Evolutionary conservation across 2,888 invertebrate species (phyloP).

Genomic region (Phorcus lineatus): DNA sequence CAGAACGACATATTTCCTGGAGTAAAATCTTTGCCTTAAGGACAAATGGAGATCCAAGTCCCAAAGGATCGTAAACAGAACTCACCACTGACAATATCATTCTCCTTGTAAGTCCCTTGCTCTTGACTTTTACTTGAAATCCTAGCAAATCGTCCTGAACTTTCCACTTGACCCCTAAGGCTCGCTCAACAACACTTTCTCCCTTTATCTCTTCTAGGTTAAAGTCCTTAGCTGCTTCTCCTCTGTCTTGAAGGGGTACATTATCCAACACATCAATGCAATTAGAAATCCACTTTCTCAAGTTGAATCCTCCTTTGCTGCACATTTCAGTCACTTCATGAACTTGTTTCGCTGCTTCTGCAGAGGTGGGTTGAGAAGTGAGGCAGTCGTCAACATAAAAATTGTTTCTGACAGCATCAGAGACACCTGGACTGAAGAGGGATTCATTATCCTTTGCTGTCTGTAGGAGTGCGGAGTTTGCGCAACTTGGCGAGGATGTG

Average conservation of each 20-base stretch:
- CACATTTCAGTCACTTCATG: slow-evolving; percentile 3
- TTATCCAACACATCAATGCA: too few relatives aligned
- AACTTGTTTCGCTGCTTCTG: slow-evolving; percentile 17
- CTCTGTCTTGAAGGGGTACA: slow-evolving; percentile 24
- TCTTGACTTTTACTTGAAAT: not conserved
- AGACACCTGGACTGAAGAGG: not conserved
- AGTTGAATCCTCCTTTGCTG: too few relatives aligned
- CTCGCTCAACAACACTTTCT: not conserved
- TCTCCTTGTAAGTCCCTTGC: not conserved
- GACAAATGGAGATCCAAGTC: not conserved
- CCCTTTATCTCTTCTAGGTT: not conserved
- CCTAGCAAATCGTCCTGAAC: not conserved
- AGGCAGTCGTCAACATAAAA: not conserved
- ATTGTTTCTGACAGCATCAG: not conserved
- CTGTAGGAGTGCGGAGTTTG: not conserved
- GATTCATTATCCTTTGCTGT: not conserved
- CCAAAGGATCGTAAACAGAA: not conserved
- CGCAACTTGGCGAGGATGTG: too few relatives aligned
- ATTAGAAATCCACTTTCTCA: too few relatives aligned
- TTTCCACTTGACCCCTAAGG: not conserved
- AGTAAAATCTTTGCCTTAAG: not conserved
- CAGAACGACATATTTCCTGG: not conserved
- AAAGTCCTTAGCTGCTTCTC: not conserved
- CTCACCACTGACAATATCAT: not conserved
- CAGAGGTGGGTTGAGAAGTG: too few relatives aligned